phyloP scores from a whole-genome alignment of 2,888 invertebrate species.

The Apotomis turbidana region DNA sequence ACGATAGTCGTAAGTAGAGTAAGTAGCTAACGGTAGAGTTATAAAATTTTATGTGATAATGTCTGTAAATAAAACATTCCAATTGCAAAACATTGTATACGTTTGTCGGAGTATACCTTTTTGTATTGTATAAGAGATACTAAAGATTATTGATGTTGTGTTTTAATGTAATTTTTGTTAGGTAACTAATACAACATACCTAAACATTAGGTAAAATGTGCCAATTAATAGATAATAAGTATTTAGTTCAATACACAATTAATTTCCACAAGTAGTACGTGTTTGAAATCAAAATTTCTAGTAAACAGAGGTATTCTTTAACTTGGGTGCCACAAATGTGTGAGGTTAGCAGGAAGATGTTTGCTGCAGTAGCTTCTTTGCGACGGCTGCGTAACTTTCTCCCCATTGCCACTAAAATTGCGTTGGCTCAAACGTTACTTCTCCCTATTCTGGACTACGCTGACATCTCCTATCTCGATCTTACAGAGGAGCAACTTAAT shows the following conservation, averaged over 20 bases:
- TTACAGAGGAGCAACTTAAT: no score
- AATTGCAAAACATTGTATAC: constrained; percentile 65
- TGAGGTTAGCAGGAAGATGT: no score
- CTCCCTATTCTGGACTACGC: no score
- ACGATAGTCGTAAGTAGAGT: constrained; percentile 42
- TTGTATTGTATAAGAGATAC: constrained; percentile 42
- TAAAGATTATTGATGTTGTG: constrained; percentile 36
- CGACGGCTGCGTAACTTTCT: no score
- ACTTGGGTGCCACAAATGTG: no score
- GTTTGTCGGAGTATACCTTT: constrained; percentile 65
- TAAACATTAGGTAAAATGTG: constrained; percentile 18
- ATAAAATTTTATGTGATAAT: constrained; percentile 66
- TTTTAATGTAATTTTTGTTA: constrained; percentile 31
- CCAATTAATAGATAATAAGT: constrained; percentile 18
- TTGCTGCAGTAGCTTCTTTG: no score
- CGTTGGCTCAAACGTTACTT: no score
- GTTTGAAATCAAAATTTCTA: neutral
- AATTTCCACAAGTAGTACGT: neutral
- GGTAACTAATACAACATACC: neutral
- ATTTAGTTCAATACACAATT: neutral
- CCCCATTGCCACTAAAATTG: no score
- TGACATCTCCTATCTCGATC: no score
- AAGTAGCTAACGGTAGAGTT: constrained; percentile 42
- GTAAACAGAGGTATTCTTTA: neutral
- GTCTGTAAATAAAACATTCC: constrained; percentile 69